These are phyloP conservation scores for Brotula barbata DNA, from an alignment of 2,797 vertebrate species.

Conservation along the genomic window DNA sequence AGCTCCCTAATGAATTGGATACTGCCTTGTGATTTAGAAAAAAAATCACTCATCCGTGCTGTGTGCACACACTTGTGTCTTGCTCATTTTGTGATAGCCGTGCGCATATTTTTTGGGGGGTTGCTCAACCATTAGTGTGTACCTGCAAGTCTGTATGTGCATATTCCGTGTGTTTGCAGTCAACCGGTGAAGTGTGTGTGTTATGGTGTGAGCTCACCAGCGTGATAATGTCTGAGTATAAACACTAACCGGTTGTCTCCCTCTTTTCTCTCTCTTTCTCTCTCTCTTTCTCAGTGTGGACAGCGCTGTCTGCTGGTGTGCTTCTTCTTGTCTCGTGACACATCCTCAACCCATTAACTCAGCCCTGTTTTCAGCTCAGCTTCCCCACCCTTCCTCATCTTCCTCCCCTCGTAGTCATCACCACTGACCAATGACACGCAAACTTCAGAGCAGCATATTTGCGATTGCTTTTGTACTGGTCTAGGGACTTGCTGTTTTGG, in stretches of 20 bases:
- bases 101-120: slow-evolving; percentile 2
- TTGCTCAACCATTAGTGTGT: neutral
- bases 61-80: slow-evolving; percentile 24
- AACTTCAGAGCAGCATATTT: too few species aligned
- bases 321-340: slow-evolving; percentile 60
- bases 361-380: slow-evolving; percentile 23
- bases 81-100: slow-evolving; percentile 25
- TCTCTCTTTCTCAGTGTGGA: slow-evolving; percentile 26
- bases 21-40: slow-evolving; percentile 61
- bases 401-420: slow-evolving; percentile 32
- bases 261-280: neutral
- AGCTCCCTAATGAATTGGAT: slow-evolving; percentile 69
- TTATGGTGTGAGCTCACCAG: slow-evolving; percentile 21
- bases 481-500: too few species aligned
- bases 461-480: too few species aligned
- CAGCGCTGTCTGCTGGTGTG: slow-evolving; percentile 55
- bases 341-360: slow-evolving; percentile 65
- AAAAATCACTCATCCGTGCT: slow-evolving; percentile 60
- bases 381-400: slow-evolving; percentile 7
- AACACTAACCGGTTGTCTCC: slow-evolving; percentile 19
- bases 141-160: neutral
- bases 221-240: slow-evolving; percentile 45
- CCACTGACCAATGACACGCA: slow-evolving; percentile 31
- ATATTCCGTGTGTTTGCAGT: neutral
- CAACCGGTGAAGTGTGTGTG: neutral